Evolutionary conservation across 1,140 invertebrate genomes (phyloP), one percentile per base, ranked within the genome.

Genomic region (Drosophila baimaii): DNA sequence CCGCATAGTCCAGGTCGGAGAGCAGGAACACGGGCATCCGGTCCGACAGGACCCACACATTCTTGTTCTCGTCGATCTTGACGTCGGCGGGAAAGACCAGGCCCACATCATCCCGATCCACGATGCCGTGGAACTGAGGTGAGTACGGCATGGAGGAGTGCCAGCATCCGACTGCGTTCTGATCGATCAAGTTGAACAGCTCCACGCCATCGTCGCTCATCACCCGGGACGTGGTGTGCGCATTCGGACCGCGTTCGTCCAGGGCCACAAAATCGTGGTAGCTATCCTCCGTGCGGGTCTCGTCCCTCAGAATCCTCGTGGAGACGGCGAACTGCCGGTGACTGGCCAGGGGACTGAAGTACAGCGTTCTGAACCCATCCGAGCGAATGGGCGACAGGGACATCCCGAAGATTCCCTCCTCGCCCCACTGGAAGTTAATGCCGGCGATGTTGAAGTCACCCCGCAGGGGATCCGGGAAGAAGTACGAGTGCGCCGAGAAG

Each of bases 161-260:
- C 96, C 96, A 97, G 83, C 96, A 97, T 12, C 96, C 96, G 1
- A 97, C 93, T 2, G 95, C 95, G 73, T 97, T 97, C 77, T 95
- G 95, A 90, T 97, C 96, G 51, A 97, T 94, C 44, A 97, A 92
- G 91, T 95, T 96, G 88, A 95, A 96, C 39, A 96, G 93, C 92
- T 96, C 95, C 2, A 97, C 91, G 13, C 96, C 96, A 33, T 94
- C 92, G 9, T 95, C 94, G 74, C 95, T 95, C 94, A 96, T 95
- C 4, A 96, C 93, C 64, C 95, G 94, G 1, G 96, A 81, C 0
- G 96, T 96, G 1, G 95, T 95, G 72, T 97, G 96, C 2, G 93
- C 92, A 47, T 95, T 93, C 9, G 93, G 93, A 25, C 95, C 95
- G 25, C 96, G 93, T 63, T 94, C 94, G 43, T 95, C 95, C 5